These are phyloP conservation scores for Hirtodrosophila confusa DNA, from an alignment of 2,888 invertebrate genomes.

Conservation along the genomic window DNA sequence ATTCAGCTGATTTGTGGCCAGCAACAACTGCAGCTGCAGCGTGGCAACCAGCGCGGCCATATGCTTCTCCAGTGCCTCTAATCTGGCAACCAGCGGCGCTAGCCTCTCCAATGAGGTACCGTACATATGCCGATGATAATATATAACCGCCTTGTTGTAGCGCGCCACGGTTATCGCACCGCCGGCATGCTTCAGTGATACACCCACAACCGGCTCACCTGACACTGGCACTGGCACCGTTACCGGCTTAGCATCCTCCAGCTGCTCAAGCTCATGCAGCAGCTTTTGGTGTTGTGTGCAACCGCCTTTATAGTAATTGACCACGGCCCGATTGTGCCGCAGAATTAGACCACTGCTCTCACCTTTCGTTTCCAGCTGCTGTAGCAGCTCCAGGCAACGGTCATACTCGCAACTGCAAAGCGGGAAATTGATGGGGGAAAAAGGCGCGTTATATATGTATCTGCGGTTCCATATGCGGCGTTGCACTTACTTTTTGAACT, in stretches of 20 bases:
- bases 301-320: constrained; percentile 91
- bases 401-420: constrained; percentile 73
- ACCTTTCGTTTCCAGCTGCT: constrained; percentile 75
- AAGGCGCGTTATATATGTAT: not conserved
- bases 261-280: constrained; percentile 87
- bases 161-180: constrained; percentile 66
- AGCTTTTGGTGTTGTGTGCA: constrained; percentile 90
- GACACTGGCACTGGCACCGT: constrained; percentile 1
- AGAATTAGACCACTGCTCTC: constrained; percentile 73
- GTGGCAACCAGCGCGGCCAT: constrained; percentile 79
- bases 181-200: constrained; percentile 60
- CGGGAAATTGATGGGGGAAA: not conserved
- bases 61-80: constrained; percentile 79
- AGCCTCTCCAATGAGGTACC: constrained; percentile 81
- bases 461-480: not conserved
- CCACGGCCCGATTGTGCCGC: constrained; percentile 92
- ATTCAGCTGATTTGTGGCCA: constrained; percentile 82
- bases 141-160: constrained; percentile 82
- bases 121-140: constrained; percentile 83
- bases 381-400: constrained; percentile 77
- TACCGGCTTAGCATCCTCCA: constrained; percentile 48
- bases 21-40: constrained; percentile 79
- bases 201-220: constrained; percentile 4
- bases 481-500: constrained; percentile 79
- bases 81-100: constrained; percentile 70